phyloP scores from a whole-genome alignment of 2,888 invertebrate species.

The Caenorhabditis zanzibari region DNA sequence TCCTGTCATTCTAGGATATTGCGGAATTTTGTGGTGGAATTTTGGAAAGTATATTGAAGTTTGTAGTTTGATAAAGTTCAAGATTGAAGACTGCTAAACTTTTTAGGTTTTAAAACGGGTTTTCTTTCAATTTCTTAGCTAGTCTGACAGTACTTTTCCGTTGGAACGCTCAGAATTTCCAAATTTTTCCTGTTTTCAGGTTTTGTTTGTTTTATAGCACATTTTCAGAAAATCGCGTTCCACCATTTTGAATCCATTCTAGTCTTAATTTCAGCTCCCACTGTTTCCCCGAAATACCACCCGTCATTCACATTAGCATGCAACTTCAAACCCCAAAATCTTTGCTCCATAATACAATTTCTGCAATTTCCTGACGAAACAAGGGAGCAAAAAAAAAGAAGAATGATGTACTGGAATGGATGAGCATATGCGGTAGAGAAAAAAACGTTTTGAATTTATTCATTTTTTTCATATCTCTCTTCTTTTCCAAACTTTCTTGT shows the following conservation, averaged over 20 bases:
- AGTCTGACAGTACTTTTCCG: no score
- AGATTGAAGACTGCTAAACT: no score
- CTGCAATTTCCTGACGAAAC: slow-evolving; percentile 40
- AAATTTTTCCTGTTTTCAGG: no score
- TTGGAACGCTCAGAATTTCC: no score
- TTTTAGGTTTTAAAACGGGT: no score
- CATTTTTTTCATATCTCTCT: slow-evolving; percentile 28
- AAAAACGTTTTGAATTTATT: slow-evolving; percentile 54
- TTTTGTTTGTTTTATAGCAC: no score
- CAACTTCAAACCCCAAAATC: slow-evolving; percentile 3
- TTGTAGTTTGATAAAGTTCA: no score
- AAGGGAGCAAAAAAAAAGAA: background rate
- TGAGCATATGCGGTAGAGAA: slow-evolving; percentile 9
- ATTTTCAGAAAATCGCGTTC: no score
- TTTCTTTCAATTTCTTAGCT: no score
- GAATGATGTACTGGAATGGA: background rate
- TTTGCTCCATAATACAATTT: slow-evolving; percentile 44
- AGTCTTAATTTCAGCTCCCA: no score
- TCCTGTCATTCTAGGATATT: background rate
- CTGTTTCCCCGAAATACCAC: background rate
- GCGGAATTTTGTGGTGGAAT: background rate
- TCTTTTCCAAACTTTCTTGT: slow-evolving; percentile 16
- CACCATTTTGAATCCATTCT: no score
- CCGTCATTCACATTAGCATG: slow-evolving; percentile 1
- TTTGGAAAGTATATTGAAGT: background rate